A percentile compares a stretch with the other conserved stretches of the same genome.
Conservation (phyloP, 2,113 vertebrate genomes). For the Benitochromis conjunctus region DNA sequence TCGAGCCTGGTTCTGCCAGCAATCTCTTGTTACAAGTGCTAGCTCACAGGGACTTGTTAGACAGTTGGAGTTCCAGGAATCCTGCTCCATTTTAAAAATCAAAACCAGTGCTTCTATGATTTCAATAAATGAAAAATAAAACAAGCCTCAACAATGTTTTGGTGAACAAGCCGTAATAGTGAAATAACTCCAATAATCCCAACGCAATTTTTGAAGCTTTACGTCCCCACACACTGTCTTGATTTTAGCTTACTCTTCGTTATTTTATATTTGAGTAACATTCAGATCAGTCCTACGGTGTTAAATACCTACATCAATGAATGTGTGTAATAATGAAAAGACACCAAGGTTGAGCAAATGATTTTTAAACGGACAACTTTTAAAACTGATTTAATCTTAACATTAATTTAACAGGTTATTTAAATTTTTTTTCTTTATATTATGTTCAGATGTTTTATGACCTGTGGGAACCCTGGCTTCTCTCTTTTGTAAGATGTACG, state of each 20-base stretch:
- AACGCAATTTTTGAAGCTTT: neutral
- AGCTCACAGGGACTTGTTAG: neutral
- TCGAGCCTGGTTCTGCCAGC: neutral
- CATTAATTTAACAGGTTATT: neutral
- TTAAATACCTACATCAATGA: neutral
- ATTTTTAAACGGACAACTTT: neutral
- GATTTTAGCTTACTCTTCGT: neutral
- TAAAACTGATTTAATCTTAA: neutral
- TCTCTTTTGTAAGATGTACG: neutral
- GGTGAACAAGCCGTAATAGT: neutral
- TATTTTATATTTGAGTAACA: neutral
- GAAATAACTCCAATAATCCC: neutral
- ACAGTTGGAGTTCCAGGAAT: neutral
- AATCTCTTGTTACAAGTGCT: neutral
- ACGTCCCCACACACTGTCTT: fast-evolving
- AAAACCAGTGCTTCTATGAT: neutral
- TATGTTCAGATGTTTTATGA: neutral
- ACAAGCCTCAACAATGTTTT: neutral
- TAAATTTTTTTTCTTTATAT: neutral
- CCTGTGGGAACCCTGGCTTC: neutral
- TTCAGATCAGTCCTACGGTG: no score
- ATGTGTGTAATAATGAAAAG: neutral
- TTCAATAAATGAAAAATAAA: neutral
- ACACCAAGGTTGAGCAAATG: neutral
- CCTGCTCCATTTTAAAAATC: neutral